A percentile compares a stretch with the other conserved stretches of the same genome.
Conservation (phyloP, 2,888 invertebrate species). For the Frankliniella fusca region DNA sequence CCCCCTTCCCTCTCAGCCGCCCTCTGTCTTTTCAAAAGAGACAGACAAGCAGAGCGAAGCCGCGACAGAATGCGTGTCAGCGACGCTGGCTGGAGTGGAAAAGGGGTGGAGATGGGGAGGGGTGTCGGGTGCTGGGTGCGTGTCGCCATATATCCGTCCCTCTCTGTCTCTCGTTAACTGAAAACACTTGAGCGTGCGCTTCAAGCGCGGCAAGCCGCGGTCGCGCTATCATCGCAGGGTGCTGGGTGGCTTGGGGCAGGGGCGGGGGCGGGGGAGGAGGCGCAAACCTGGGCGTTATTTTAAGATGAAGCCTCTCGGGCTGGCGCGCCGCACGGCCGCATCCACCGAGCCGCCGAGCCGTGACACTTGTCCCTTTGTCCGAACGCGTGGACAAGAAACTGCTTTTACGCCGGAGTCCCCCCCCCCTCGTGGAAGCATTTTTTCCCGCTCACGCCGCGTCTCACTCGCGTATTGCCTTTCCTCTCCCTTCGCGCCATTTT, state of each 20-base stretch:
- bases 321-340: not conserved
- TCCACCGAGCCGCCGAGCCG: not conserved
- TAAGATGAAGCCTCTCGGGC: not conserved
- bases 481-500: not conserved
- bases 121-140: no score
- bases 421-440: not conserved
- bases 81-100: no score
- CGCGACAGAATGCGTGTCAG: no score
- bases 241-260: not conserved
- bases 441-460: not conserved
- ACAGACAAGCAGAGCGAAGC: no score
- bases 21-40: no score
- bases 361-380: constrained; percentile 15
- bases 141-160: no score
- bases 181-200: no score
- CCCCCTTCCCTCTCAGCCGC: no score
- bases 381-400: constrained; percentile 15
- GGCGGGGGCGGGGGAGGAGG: not conserved
- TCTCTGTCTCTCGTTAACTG: no score
- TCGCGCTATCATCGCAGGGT: not conserved
- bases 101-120: no score
- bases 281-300: not conserved
- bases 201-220: not conserved
- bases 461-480: not conserved
- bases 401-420: not conserved